These are phyloP conservation scores for Rhizoglyphus robini DNA, from an alignment of 1,140 invertebrate species.

Conservation along the genomic window DNA sequence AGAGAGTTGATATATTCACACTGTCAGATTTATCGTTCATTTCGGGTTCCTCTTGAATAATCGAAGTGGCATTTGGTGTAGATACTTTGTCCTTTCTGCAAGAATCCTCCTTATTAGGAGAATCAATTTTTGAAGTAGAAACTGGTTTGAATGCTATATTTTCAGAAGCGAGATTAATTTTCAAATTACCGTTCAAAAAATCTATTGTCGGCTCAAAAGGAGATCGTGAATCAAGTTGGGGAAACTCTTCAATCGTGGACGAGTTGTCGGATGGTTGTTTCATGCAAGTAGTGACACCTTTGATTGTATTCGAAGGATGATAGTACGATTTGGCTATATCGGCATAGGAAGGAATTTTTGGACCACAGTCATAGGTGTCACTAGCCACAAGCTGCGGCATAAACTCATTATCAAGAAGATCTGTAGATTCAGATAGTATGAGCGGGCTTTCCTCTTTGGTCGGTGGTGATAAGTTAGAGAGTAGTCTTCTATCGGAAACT, in stretches of 20 bases:
- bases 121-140: no score
- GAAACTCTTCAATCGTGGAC: not conserved
- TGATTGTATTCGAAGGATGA: not conserved
- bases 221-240: not conserved
- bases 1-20: not conserved
- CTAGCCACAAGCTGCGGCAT: not conserved
- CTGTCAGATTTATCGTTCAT: no score
- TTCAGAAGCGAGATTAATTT: no score
- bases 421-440: not conserved
- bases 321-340: constrained; percentile 16
- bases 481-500: not conserved
- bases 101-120: no score
- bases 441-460: not conserved
- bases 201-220: no score
- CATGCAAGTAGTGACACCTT: no score
- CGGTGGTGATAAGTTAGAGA: not conserved
- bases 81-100: no score
- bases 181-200: no score
- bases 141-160: no score
- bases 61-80: no score
- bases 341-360: constrained; percentile 14
- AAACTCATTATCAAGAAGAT: not conserved
- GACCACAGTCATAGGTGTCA: not conserved
- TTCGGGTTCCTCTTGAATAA: no score
- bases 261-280: not conserved